Evolutionary conservation across 1,140 invertebrate species (phyloP), one percentile per base, ranked within the genome.

Genomic region (Mylabris phalerata): DNA sequence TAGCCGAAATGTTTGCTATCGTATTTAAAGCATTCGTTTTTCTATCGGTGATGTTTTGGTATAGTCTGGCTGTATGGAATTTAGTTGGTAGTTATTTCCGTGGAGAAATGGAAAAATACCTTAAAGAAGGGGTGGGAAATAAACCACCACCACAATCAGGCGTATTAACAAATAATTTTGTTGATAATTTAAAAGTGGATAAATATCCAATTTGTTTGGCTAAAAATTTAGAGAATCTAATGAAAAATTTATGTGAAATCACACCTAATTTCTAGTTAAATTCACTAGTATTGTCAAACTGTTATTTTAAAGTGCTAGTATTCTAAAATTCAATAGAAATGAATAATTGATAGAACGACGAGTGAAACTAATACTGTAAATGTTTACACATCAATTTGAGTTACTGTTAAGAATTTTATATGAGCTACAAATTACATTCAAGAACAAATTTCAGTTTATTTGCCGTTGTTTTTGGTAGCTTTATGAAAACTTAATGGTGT

Each of bases 41-140:
- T 10, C 42, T 78, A 0, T 67, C 67, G 11, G 54, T 80, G 41
- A 66, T 80, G 48, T 64, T 72, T 32, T 79, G 78, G 75, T 82
- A 82, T 58, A 81, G 75, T 50, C 59, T 73, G 25, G 74, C 62
- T 45, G 65, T 81, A 1, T 80, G 78, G 76, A 76, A 71, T 57
- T 67, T 79, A 59, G 78, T 82, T 60, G 79, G 82, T 57, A 69
- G 64, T 48, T 79, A 80, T 62, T 82, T 81, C 57, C 73, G 70
- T 48, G 75, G 78, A 24, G 75, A 77, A 63, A 80, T 82, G 52
- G 71, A 73, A 3, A 39, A 41, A 25, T 43, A 49, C 9, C n/a
- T 39, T 48, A 39, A 19, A 45, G 24, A 39, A 55, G 39, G 24
- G 38, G 11, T 4, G n/a, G 24, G 46, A 55, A 49, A 4, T 11